Base-by-base conservation (phyloP, 1,140 invertebrate genomes). In the Varroa destructor region DNA sequence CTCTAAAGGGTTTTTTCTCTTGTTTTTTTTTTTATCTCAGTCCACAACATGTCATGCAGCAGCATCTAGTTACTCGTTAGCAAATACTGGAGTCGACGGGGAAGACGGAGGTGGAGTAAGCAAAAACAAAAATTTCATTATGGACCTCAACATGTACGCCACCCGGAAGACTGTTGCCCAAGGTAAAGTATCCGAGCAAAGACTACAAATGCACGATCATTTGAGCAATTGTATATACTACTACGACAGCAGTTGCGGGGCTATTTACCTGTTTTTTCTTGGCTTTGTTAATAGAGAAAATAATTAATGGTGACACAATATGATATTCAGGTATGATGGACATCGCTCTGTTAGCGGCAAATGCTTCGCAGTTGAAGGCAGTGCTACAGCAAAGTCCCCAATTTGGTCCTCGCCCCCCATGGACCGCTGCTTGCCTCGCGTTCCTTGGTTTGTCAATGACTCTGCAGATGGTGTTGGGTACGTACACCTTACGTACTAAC, bases 371-470 rank as follows among this genome's bases (percentile, higher is more conserved):
- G 61, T 37, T 67, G 14, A 67, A 67, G 61, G 61, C 61, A 43
- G 61, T 67, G 3, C 61, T 75, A n/a, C 72, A 72, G 55, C 61
- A 67, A 37, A 67, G 61, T 67, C 61, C 61, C 8, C 61, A 67
- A 40, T 67, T 36, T 67, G 61, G 61, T 14, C 61, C 61, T 12
- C 40, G 61, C 5, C 61, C 61, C 0, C 61, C 61, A 8, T 67
- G 61, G 61, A 67, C 14, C 46, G 12, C 61, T 1, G 61, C 61
- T 5, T 67, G 61, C 8, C 61, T 67, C 3, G 61, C 61, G 40
- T 67, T 67, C 36, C 61, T 67, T 2, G 61, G 61, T 14, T 37
- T 67, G 12, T 67, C 61, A 37, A 67, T 67, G 61, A 46, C 61
- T 2, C 61, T 67, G 12, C 61, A 67, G 37, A 67, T 67, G 61